Base-by-base conservation (phyloP, 2,797 vertebrate species). In the Sebastes kiyomatsui region DNA sequence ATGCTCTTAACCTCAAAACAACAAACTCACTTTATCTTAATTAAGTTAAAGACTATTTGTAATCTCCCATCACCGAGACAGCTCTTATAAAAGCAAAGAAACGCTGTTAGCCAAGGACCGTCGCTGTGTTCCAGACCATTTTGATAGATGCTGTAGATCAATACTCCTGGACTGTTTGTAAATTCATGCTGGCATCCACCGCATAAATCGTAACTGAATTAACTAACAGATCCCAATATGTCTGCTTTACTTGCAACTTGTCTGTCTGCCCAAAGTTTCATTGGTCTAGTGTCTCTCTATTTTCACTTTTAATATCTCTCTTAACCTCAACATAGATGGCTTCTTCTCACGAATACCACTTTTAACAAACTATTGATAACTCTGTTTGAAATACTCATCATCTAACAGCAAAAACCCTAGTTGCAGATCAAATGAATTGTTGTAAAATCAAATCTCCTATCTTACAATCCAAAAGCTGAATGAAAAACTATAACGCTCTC, bases 101-200 rank as follows among this genome's bases (percentile, higher is more conserved):
- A 79, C 16, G 6, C 13, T 65, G 4, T 27, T 46, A 72, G 67
- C 30, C 38, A 56, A 55, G 25, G 58, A 65, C 18, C 23, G 23
- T 12, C 2, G 2, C 46, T 61, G 30, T 13, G 6, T 69, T 81
- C 58, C 9, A 60, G 55, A 2, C 27, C 2, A 46, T 60, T 49
- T 20, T 74, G 61, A 69, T 13, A 54, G 30, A 75, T 38, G n/a
- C 55, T 42, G n/a, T 23, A 66, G 58, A 89, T 79, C 60, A 76
- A 80, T 71, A 73, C 20, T 46, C 54, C 38, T 61, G 23, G 28
- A 60, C 18, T 3, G 32, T 62, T 46, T 68, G 30, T 46, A 62
- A 75, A 84, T 67, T 46, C 33, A 64, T 62, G 14, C 8, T 52
- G 59, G 27, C 52, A 75, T 60, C 52, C 8, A 14, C 3, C 0